Conservation (phyloP, 1,140 invertebrate species). For the Eumaeus atala region DNA sequence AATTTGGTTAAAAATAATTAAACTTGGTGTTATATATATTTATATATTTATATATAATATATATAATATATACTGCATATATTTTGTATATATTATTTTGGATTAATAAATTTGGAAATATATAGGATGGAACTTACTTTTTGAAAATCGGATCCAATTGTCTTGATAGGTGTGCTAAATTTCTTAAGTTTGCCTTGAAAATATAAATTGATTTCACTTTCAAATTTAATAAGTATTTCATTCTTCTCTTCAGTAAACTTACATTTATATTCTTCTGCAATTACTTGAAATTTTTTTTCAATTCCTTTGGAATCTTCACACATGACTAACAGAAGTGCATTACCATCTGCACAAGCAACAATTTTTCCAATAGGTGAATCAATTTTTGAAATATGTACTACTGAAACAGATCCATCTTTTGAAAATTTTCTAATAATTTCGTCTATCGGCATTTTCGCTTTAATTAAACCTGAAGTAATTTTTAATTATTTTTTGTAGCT, state of each 20-base stretch:
- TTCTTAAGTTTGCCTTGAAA: conserved; percentile 45
- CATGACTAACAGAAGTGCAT: conserved; percentile 40
- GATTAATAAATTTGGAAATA: no score
- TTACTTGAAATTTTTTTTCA: conserved; percentile 36
- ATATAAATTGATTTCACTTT: conserved; percentile 44
- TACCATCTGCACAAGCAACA: conserved; percentile 44
- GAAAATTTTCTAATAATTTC: conserved; percentile 36
- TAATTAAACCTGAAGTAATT: no score
- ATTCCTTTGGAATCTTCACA: conserved; percentile 54
- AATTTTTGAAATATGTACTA: conserved; percentile 27
- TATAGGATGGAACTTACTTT: conserved; percentile 35
- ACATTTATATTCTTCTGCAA: conserved; percentile 38
- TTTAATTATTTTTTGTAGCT: no score
- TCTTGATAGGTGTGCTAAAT: conserved; percentile 48
- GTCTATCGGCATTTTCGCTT: conserved; percentile 30
- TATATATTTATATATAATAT: background rate
- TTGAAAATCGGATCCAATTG: conserved; percentile 55
- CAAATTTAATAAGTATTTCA: conserved; percentile 37
- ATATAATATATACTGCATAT: no score
- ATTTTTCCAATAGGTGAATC: conserved; percentile 44
- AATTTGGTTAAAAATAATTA: no score
- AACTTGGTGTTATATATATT: no score
- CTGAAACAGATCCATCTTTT: conserved; percentile 20
- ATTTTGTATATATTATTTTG: no score
- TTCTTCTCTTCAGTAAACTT: conserved; percentile 39